Evolutionary conservation across 92 coral and sea anemone species (phyloP).

Genomic region (Siderastrea siderea): DNA sequence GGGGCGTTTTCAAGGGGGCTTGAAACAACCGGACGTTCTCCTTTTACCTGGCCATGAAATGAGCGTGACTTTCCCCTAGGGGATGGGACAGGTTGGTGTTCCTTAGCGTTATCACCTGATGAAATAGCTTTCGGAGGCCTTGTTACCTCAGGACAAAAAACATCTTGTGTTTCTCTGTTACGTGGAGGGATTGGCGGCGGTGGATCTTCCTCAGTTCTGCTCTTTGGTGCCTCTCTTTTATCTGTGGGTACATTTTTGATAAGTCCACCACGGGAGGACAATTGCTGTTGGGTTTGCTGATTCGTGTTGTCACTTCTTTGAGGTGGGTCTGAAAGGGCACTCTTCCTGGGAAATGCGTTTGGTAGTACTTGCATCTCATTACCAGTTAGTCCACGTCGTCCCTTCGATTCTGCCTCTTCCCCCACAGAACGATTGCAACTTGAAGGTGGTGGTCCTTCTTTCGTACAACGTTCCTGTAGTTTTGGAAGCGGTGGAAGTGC

Average conservation of each 20-base stretch:
- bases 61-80: conserved; percentile 3
- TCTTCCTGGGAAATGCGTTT: background rate
- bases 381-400: background rate
- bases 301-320: background rate
- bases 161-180: background rate
- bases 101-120: background rate
- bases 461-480: background rate
- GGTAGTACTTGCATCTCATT: background rate
- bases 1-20: background rate
- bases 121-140: background rate
- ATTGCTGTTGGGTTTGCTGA: background rate
- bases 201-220: background rate
- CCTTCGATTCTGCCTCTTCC: background rate
- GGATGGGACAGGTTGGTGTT: background rate
- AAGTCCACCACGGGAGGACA: too few relatives aligned
- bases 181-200: conserved; percentile 26
- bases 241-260: background rate
- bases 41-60: conserved; percentile 2
- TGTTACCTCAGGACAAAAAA: background rate
- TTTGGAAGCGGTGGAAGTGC: conserved; percentile 14
- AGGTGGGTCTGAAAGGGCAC: background rate
- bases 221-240: background rate
- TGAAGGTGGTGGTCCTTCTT: background rate
- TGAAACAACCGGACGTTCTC: background rate
- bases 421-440: background rate